Evolutionary conservation across 2,113 vertebrate species (phyloP).

Genomic region (Xiphorhynchus elegans): DNA sequence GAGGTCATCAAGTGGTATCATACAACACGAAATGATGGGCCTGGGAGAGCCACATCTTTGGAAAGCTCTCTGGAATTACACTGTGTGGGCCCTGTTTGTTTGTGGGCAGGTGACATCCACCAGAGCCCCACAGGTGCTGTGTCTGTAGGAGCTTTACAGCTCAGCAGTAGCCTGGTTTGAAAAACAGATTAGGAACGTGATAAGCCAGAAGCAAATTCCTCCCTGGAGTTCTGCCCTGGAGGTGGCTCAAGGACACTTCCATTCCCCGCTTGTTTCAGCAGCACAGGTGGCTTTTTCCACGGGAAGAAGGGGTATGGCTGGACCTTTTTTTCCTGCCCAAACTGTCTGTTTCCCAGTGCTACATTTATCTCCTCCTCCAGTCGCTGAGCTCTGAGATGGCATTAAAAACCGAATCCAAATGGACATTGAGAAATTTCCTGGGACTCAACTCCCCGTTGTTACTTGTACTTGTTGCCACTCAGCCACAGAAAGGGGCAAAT

Average conservation of each 20-base stretch:
- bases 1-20: too few relatives aligned
- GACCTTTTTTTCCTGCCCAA: background rate
- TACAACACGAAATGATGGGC: background rate
- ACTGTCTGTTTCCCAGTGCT: background rate
- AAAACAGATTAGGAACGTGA: background rate
- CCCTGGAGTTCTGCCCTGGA: conserved; percentile 20
- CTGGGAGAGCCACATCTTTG: background rate
- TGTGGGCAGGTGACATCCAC: background rate
- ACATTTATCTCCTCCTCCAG: background rate
- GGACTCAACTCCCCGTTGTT: background rate
- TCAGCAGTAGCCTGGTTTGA: background rate
- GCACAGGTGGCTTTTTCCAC: background rate
- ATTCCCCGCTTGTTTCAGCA: background rate
- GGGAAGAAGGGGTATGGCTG: background rate
- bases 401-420: background rate
- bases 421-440: background rate
- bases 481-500: background rate
- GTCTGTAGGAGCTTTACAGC: background rate
- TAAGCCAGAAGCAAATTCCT: conserved; percentile 12
- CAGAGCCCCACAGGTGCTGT: background rate
- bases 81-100: background rate
- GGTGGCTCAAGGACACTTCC: background rate
- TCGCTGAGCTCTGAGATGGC: background rate
- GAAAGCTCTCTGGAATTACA: background rate
- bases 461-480: background rate